These are phyloP conservation scores for Drepanosiphum platanoidis DNA, from an alignment of 2,888 invertebrate genomes.

Conservation along the genomic window DNA sequence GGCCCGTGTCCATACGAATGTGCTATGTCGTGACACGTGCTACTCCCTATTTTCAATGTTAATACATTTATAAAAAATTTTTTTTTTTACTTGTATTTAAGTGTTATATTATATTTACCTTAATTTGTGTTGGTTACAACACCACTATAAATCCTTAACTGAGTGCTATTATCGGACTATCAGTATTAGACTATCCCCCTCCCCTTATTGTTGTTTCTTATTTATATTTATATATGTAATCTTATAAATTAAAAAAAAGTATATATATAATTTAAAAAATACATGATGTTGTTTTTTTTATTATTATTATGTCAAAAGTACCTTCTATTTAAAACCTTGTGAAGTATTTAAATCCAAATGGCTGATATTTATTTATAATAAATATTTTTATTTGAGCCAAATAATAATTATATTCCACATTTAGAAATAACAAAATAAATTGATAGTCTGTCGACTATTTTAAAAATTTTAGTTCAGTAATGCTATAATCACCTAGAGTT, in stretches of 20 bases:
- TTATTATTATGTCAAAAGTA: background rate
- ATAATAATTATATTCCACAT: background rate
- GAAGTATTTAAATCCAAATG: too few relatives aligned
- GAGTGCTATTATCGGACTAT: slow-evolving; percentile 48
- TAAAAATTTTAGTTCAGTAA: too few relatives aligned
- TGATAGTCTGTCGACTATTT: too few relatives aligned
- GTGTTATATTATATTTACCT: slow-evolving; percentile 34
- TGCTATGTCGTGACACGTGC: background rate
- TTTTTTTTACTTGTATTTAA: slow-evolving; percentile 20
- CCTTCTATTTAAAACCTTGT: too few relatives aligned
- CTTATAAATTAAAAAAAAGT: slow-evolving; percentile 53
- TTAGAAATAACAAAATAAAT: too few relatives aligned
- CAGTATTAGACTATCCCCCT: slow-evolving; percentile 31
- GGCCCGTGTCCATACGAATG: background rate
- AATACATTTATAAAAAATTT: background rate
- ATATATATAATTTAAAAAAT: slow-evolving; percentile 16
- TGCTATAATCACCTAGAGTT: too few relatives aligned
- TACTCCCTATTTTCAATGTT: background rate
- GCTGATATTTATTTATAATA: too few relatives aligned
- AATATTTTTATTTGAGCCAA: too few relatives aligned
- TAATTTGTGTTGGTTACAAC: background rate
- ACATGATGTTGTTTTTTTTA: background rate
- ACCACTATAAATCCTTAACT: slow-evolving; percentile 39
- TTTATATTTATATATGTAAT: slow-evolving; percentile 43
- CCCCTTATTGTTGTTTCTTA: slow-evolving; percentile 54